Percentiles rank a stretch among this genome's conserved stretches.
Conservation (phyloP, 2,797 vertebrate genomes). For the Huso huso region DNA sequence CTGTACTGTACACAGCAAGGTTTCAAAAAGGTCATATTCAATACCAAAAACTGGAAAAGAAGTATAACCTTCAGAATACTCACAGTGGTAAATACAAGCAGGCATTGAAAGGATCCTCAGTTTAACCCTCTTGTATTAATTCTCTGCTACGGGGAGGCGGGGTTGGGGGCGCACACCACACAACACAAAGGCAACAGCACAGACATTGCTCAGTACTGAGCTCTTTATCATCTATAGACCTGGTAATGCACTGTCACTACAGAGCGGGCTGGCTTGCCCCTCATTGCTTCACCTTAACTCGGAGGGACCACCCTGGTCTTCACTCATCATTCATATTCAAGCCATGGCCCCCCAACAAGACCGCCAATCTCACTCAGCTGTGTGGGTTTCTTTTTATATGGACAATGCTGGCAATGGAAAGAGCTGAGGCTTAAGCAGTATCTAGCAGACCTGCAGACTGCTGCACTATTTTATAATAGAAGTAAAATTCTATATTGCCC, state of each 20-base stretch:
- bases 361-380: constrained; percentile 76
- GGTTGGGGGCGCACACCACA: no score
- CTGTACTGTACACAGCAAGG: no score
- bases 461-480: neutral
- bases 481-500: no score
- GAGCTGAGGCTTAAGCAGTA: constrained; percentile 49
- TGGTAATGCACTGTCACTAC: constrained; percentile 48
- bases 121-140: no score
- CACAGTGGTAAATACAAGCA: no score
- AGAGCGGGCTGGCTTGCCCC: constrained; percentile 58
- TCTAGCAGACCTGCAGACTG: neutral
- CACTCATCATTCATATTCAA: constrained; percentile 79
- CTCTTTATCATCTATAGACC: constrained; percentile 10
- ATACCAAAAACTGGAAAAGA: no score
- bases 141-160: no score
- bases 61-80: no score
- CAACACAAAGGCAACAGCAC: no score
- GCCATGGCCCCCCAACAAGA: constrained; percentile 75
- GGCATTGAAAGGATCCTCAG: no score
- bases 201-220: no score
- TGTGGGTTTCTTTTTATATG: constrained; percentile 56
- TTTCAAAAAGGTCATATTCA: no score
- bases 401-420: constrained; percentile 65
- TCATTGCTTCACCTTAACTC: constrained; percentile 52
- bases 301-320: constrained; percentile 68